These are phyloP conservation scores for Pollicipes pollicipes DNA, from an alignment of 1,140 invertebrate genomes.

Conservation along the genomic window DNA sequence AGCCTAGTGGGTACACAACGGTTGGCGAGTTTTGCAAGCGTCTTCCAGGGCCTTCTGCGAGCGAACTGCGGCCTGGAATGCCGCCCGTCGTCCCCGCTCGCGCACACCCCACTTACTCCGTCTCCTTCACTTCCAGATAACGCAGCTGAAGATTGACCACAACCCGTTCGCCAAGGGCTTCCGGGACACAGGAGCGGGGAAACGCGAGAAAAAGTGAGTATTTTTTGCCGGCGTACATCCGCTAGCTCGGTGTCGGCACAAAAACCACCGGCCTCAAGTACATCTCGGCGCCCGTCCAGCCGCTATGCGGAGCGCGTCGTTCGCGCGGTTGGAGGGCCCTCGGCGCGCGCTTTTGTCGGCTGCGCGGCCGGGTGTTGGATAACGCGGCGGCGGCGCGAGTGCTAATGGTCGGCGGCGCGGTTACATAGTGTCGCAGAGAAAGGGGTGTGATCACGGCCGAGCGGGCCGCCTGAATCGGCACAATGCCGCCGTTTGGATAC, in stretches of 20 bases:
- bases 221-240: neutral
- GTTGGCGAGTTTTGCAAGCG: too few relatives aligned
- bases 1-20: too few relatives aligned
- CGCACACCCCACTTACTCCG: neutral
- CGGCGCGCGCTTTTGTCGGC: neutral
- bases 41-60: too few relatives aligned
- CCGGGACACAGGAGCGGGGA: constrained; percentile 83
- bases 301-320: neutral
- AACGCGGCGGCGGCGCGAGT: neutral
- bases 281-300: neutral
- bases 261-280: neutral
- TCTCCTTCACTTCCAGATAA: constrained; percentile 52
- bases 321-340: neutral
- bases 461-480: neutral
- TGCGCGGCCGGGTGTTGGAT: neutral
- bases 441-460: neutral
- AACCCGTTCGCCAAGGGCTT: constrained; percentile 99
- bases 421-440: neutral
- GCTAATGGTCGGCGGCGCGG: neutral
- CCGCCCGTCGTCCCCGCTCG: too few relatives aligned
- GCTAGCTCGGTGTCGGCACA: neutral
- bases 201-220: constrained; percentile 91
- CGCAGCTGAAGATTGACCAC: constrained; percentile 95
- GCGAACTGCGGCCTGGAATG: too few relatives aligned
- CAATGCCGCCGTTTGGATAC: neutral